Percentiles rank a stretch among this genome's conserved stretches.
Conservation (phyloP, 2,797 vertebrate species). For the Eremophila alpestris region DNA sequence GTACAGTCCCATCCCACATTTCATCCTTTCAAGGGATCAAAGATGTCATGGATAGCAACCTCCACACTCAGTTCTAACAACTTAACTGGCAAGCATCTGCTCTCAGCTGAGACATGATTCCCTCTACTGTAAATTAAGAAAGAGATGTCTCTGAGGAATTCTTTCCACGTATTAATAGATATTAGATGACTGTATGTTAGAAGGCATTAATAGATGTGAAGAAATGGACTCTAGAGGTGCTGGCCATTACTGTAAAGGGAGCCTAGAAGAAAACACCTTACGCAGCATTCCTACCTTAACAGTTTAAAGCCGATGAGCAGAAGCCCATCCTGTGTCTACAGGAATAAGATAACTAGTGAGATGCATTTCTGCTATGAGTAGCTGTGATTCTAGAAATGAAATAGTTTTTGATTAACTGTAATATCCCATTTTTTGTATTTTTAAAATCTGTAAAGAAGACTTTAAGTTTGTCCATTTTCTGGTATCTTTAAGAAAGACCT, state of each 20-base stretch:
- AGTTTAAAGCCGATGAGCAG: neutral
- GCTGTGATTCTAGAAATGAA: neutral
- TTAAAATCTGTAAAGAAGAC: neutral
- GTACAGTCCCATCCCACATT: neutral
- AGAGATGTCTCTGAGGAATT: neutral
- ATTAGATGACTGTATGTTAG: neutral
- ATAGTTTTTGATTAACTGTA: neutral
- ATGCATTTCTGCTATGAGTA: neutral
- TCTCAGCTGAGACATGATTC: neutral
- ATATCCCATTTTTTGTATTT: neutral
- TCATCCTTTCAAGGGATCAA: neutral
- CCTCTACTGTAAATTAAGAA: neutral
- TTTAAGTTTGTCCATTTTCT: neutral
- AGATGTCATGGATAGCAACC: neutral
- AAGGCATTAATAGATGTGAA: neutral
- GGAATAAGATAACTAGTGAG: neutral
- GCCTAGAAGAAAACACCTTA: neutral
- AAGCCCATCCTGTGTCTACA: neutral
- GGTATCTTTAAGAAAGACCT: neutral
- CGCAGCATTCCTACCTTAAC: neutral
- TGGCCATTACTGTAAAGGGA: neutral
- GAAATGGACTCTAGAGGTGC: neutral
- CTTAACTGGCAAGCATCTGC: neutral
- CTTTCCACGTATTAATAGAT: neutral
- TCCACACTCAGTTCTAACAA: neutral